Percentiles rank a stretch among this genome's conserved stretches.
Conservation (phyloP, 2,888 invertebrate genomes). For the Drosophila demipolita region DNA sequence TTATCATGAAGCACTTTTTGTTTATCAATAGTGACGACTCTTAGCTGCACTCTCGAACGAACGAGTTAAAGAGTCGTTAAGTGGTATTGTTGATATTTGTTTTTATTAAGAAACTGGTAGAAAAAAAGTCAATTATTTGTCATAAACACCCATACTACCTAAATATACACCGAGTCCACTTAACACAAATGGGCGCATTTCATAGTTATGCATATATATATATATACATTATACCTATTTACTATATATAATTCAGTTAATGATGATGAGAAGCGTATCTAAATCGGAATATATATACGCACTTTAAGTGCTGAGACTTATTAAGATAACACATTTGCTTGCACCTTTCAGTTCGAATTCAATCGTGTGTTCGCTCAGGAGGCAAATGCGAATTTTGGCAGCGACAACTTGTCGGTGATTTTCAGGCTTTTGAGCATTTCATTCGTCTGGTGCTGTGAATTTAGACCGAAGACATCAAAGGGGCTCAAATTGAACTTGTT, state of each 20-base stretch:
- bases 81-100: conserved; percentile 8
- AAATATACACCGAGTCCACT: conserved; percentile 6
- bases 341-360: conserved; percentile 36
- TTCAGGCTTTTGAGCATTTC: conserved; percentile 83
- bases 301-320: conserved; percentile 50
- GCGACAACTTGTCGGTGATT: conserved; percentile 56
- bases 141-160: conserved; percentile 21
- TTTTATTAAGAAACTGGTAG: conserved; percentile 43
- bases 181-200: neutral
- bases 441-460: conserved; percentile 86
- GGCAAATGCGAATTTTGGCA: conserved; percentile 73
- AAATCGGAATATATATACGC: conserved; percentile 46
- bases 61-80: conserved; percentile 8
- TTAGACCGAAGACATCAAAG: conserved; percentile 88
- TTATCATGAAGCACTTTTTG: conserved; percentile 20
- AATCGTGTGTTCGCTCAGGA: conserved; percentile 50
- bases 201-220: conserved; percentile 32
- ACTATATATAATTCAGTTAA: conserved; percentile 4
- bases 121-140: conserved; percentile 18
- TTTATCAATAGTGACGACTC: conserved; percentile 26
- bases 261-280: conserved; percentile 30
- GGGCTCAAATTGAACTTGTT: conserved; percentile 87
- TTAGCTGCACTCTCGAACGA: conserved; percentile 14
- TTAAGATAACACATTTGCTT: conserved; percentile 18
- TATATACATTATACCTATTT: conserved; percentile 23